Base-by-base conservation (phyloP, 2,888 invertebrate genomes). In the Pterostichus madidus region DNA sequence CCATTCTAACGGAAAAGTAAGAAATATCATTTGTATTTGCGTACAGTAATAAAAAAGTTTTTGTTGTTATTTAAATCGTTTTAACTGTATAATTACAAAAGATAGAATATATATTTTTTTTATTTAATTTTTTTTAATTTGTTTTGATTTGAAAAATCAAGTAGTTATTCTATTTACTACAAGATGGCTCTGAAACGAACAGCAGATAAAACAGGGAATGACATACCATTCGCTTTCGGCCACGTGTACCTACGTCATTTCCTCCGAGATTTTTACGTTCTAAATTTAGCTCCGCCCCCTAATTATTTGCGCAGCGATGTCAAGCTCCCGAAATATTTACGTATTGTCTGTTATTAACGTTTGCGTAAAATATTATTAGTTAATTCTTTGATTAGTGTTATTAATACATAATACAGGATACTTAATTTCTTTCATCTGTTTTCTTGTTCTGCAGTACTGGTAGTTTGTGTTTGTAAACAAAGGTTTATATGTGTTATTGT, bases 241-340 rank as follows among this genome's bases (percentile, higher is more conserved):
- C 83, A 83, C 83, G 83, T 83, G 83, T 44, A 83, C 13, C 13
- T 77, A 83, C 83, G 83, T 83, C 83, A 83, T 39, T 77, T 83
- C 83, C 83, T 83, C 13, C 49, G 11, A 3, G n/a, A 35, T 32
- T 56, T 53, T 71, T 71, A 73, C 39, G 35, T 53, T 71, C 52
- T 15, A 52, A 39, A 71, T 39, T 71, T 71, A 56, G 52, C 80
- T 71, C 68, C 80, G 80, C 80, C 80, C 31, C n/a, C 32, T 6
- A 15, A 44, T 6, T 10, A 17, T 44, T 71, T 71, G 11, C 44
- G 39, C 68, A 71, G 13, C 17, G 44, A 71, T 13, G 44, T 44
- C 10, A 44, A 39, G 31, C 44, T 64, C 44, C 8, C 39, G 17
- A 15, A 44, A 44, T 44, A 44, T 64, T 13, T 39, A 64, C 64